Evolutionary conservation across 2,888 invertebrate species (phyloP), one percentile per base, ranked within the genome.

Genomic region (Apodemia zela): DNA sequence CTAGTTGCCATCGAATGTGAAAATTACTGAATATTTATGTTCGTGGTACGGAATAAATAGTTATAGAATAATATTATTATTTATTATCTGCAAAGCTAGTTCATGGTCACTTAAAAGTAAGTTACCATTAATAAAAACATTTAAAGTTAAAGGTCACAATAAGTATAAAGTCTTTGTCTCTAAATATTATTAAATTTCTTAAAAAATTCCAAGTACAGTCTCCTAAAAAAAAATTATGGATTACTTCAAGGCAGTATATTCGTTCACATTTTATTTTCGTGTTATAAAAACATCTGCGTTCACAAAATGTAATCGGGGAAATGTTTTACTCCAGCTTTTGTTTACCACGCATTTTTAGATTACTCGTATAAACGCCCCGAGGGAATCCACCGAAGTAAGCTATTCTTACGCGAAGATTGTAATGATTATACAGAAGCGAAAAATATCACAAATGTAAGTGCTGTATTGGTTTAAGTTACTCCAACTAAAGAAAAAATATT

Each of bases 311-410:
- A 51, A 51, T 51, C 51, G 51, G 51, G 18, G 18, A 18, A 49
- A 49, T 51, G 51, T 51, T 51, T 51, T 51, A 51, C 51, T 51
- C 51, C 18, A 21, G 51, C 51, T 51, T 51, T 51, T 51, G 51
- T 51, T 51, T 25, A 51, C 51, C 51, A 51, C 51, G 21, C 51
- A 51, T 51, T 51, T 51, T 51, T 51, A 51, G 51, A 51, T 51
- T 51, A 51, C 51, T 51, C 18, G 51, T 18, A 51, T 18, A 51
- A 51, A 51, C 51, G 51, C 18, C 51, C 51, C 51, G 51, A 51
- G 51, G 51, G 51, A 25, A 21, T 51, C 21, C 51, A 13, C 51
- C 51, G 13, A 11, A 51, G 51, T 51, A 51, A 51, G 51, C 18
- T 21, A 51, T 51, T 51, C 51, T 51, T 21, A 51, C 51, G 51